Percentiles rank a stretch among this genome's conserved stretches.
Conservation (phyloP, 2,888 invertebrate species). For the Mythimna albipuncta region DNA sequence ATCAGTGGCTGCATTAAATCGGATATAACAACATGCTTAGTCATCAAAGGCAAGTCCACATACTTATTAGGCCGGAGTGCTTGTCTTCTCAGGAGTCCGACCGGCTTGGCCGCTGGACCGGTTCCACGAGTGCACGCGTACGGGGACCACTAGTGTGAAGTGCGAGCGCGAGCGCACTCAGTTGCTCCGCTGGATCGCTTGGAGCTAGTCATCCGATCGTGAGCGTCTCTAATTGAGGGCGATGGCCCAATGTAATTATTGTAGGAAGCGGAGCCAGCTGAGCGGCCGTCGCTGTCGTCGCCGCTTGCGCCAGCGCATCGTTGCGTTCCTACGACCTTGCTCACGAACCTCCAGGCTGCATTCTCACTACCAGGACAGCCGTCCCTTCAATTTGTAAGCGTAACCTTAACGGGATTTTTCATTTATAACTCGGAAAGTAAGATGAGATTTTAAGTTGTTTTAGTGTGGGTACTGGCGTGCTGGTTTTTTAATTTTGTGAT, state of each 20-base stretch:
- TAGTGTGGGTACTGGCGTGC: constrained; percentile 41
- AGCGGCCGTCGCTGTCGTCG: constrained; percentile 51
- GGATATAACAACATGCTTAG: constrained; percentile 64
- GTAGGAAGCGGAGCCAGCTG: constrained; percentile 51
- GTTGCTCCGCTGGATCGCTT: constrained; percentile 37
- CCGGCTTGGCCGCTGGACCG: constrained; percentile 67
- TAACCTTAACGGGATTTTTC: constrained; percentile 69
- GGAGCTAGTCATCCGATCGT: constrained; percentile 65
- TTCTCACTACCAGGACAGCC: constrained; percentile 34
- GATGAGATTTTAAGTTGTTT: constrained; percentile 58
- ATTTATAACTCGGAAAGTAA: constrained; percentile 62
- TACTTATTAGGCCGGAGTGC: constrained; percentile 65
- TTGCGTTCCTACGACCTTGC: constrained; percentile 58
- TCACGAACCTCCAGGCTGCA: constrained; percentile 20
- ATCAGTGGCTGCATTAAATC: constrained; percentile 56
- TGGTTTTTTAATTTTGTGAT: constrained; percentile 33
- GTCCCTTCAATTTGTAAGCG: constrained; percentile 55
- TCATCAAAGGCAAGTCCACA: constrained; percentile 65
- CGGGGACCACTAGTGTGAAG: constrained; percentile 57
- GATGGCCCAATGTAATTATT: constrained; percentile 70
- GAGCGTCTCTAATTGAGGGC: constrained; percentile 72
- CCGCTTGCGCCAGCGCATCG: constrained; percentile 56
- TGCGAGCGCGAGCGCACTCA: constrained; percentile 55
- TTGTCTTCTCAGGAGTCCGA: constrained; percentile 66
- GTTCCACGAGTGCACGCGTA: constrained; percentile 73